These are phyloP conservation scores for Enchytraeus crypticus DNA, from an alignment of 2,888 invertebrate species.

Conservation along the genomic window DNA sequence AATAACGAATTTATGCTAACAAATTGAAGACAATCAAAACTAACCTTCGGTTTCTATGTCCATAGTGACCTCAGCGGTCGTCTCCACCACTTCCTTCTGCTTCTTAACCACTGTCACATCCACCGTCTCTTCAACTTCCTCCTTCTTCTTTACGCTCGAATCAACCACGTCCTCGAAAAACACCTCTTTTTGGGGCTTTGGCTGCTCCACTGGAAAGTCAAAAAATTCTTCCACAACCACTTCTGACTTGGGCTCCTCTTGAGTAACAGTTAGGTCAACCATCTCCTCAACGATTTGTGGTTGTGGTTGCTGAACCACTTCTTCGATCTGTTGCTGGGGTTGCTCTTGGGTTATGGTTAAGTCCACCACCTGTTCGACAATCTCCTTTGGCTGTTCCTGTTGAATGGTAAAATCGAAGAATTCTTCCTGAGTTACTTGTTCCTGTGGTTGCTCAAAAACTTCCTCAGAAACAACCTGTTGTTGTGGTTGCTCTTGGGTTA, in stretches of 20 bases:
- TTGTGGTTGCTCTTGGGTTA: background rate
- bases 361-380: background rate
- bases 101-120: conserved; percentile 1
- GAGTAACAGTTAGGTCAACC: background rate
- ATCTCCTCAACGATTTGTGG: background rate
- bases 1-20: too few species aligned
- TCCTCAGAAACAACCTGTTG: too few species aligned
- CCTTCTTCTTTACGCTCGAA: background rate
- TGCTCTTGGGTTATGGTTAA: background rate
- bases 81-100: background rate
- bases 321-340: background rate
- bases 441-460: background rate
- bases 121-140: background rate
- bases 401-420: background rate
- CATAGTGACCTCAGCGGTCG: background rate
- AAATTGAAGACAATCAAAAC: background rate
- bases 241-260: background rate
- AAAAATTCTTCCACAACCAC: conserved; percentile 2
- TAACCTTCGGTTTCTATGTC: conserved; percentile 2
- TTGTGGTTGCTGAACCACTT: background rate
- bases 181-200: background rate
- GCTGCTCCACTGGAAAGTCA: background rate
- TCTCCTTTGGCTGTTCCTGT: background rate
- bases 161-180: conserved; percentile 1
- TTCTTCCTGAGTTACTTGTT: background rate